Evolutionary conservation across 2,888 invertebrate genomes (phyloP), one percentile per base, ranked within the genome.

Genomic region (Macaria notata): DNA sequence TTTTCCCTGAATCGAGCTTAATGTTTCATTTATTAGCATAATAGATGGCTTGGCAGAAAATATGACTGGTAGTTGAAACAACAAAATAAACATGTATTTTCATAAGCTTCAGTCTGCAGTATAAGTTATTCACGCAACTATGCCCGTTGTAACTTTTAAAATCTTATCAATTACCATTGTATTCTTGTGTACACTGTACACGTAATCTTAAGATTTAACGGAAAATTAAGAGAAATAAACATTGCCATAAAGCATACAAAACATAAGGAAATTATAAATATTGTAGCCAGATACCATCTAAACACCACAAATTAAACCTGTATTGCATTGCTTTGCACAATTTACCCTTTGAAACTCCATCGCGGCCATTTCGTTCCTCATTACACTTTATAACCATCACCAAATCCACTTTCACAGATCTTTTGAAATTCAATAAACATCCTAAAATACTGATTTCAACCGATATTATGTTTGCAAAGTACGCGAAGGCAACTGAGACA

Each of bases 401-500:
- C 76, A 78, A 82, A 81, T 78, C 70, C 76, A 73, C 74, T 66
- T 82, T 83, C 84, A 79, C 78, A 76, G 76, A 79, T 82, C 75
- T 80, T 83, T 82, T 74, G 68, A 74, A 76, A 78, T 79, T 76
- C 76, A 84, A 86, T 88, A 88, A 88, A 88, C 76, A 78, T 76
- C 72, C 78, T 75, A 83, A 86, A 83, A 86, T 88, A 89, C 83
- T 75, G 81, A 79, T 79, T 81, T 77, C 76, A 79, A 78, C 79
- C 82, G 77, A 79, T 83, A 86, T 83, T 87, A 86, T 82, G 76
- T 73, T 71, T 70, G 71, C 78, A 78, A 81, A 83, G 80, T 78
- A 77, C 78, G 75, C 79, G 80, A 83, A 84, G 84, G 82, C 87
- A 82, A 81, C 78, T 70, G 77, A 72, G 72, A 76, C 79, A 88